These are phyloP conservation scores for Cremastinae sp. DNA, from an alignment of 2,888 invertebrate genomes.

Conservation along the genomic window DNA sequence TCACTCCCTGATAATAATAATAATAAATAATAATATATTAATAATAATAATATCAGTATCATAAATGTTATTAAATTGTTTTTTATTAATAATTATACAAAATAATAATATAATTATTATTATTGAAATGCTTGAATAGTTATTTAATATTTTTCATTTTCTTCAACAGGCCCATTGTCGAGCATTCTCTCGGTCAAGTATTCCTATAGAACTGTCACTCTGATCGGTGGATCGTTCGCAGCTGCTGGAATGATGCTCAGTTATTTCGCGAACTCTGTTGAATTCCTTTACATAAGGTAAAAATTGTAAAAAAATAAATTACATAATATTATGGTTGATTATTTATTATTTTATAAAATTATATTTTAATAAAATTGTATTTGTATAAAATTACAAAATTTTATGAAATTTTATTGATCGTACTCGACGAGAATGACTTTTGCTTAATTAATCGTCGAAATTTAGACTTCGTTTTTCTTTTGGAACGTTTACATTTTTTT, in stretches of 20 bases:
- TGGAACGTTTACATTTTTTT: no score
- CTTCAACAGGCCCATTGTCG: conserved; percentile 88
- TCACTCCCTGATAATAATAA: neutral
- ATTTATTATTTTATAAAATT: neutral
- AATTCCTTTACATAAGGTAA: conserved; percentile 90
- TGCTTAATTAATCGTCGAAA: no score
- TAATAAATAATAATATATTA: no score
- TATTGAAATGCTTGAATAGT: no score
- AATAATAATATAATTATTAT: no score
- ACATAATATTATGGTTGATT: neutral
- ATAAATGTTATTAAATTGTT: no score
- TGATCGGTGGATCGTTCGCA: conserved; percentile 90
- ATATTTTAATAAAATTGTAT: neutral
- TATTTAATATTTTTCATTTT: conserved; percentile 15
- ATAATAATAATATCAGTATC: no score
- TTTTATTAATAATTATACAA: no score
- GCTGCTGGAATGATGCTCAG: conserved; percentile 92
- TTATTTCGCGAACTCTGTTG: conserved; percentile 89
- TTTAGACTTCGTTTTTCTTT: no score
- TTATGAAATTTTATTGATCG: no score
- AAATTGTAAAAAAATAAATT: conserved; percentile 56
- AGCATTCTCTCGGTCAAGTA: conserved; percentile 91
- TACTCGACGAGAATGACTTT: no score
- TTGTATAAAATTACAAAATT: no score
- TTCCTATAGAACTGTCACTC: conserved; percentile 91